These are phyloP conservation scores for Sericinus montela DNA, from an alignment of 2,888 invertebrate species.

Conservation along the genomic window DNA sequence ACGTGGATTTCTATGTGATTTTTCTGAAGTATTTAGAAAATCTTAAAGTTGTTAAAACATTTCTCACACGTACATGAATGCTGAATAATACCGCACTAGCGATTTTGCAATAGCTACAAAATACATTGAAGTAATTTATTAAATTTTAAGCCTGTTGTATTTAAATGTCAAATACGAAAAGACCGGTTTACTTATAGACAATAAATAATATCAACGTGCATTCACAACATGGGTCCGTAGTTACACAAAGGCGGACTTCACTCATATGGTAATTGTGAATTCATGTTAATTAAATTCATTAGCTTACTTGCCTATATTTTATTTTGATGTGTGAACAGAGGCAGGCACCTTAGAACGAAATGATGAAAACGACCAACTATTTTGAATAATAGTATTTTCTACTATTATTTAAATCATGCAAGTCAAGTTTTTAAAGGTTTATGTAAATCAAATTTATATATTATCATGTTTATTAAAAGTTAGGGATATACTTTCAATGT, in stretches of 20 bases:
- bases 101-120: constrained; percentile 25
- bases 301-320: constrained; percentile 53
- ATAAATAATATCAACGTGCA: constrained; percentile 50
- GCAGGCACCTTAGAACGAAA: constrained; percentile 4
- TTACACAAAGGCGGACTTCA: constrained; percentile 46
- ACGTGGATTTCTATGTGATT: too few species aligned
- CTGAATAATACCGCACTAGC: neutral
- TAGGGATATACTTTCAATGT: neutral
- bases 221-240: constrained; percentile 16
- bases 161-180: constrained; percentile 45
- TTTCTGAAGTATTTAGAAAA: too few species aligned
- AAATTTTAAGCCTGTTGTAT: constrained; percentile 46
- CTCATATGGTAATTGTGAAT: constrained; percentile 60
- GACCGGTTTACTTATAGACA: constrained; percentile 51
- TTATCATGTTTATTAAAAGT: neutral
- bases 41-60: too few species aligned
- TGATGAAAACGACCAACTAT: neutral
- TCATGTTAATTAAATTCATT: constrained; percentile 68
- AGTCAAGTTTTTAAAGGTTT: constrained; percentile 1
- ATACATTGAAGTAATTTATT: constrained; percentile 44
- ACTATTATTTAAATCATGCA: neutral
- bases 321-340: neutral
- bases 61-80: neutral
- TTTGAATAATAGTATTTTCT: neutral
- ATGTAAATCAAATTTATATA: constrained; percentile 3